Conservation (phyloP, 2,113 vertebrate genomes). For the Mustela lutreola region DNA sequence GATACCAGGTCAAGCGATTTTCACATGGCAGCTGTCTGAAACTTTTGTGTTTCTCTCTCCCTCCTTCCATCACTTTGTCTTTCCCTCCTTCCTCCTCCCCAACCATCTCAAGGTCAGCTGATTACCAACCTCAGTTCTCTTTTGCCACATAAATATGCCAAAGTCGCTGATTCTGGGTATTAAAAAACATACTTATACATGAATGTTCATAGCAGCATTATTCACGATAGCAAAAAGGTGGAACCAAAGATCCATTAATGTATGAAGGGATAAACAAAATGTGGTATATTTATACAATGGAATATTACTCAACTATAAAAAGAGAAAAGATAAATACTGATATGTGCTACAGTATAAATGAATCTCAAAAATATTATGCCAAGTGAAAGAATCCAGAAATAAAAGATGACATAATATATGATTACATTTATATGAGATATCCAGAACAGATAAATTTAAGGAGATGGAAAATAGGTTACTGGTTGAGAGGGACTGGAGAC, state of each 20-base stretch:
- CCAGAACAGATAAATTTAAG: not conserved
- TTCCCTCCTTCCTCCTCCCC: rapidly evolving
- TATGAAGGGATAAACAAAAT: not conserved
- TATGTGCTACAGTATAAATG: not conserved
- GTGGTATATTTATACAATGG: not conserved
- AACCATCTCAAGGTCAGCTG: not conserved
- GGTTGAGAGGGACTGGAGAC: not conserved
- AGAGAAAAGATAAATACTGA: not conserved
- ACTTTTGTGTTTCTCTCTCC: not conserved
- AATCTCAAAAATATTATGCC: not conserved
- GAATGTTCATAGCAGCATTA: not conserved
- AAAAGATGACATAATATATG: not conserved
- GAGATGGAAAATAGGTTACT: not conserved
- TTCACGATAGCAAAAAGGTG: not conserved
- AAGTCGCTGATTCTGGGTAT: not conserved
- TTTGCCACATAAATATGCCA: not conserved
- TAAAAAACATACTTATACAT: not conserved
- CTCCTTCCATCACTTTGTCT: rapidly evolving
- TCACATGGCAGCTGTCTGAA: not conserved
- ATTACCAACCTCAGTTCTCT: not conserved
- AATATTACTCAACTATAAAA: not conserved
- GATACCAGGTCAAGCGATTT: not conserved
- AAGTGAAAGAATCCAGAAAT: not conserved
- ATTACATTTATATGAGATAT: not conserved
- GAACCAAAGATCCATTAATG: not conserved